Evolutionary conservation across 2,797 vertebrate species (phyloP).

Genomic region (Pteronotus mesoamericanus): DNA sequence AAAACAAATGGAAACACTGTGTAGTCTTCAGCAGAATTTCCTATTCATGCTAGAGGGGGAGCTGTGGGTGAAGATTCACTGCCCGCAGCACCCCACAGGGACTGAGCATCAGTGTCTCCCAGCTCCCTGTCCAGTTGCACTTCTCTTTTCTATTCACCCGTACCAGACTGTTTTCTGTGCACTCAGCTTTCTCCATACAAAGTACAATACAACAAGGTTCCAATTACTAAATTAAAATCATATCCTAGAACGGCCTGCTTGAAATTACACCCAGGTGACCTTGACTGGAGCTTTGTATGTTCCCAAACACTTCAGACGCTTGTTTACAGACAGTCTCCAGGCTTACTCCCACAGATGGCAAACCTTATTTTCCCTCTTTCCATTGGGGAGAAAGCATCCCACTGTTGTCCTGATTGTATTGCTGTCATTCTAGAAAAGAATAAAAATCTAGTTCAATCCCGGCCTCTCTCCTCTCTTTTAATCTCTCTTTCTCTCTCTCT

Average conservation of each 20-base stretch:
- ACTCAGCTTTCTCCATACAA: background rate
- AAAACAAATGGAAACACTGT: background rate
- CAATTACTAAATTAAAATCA: constrained; percentile 59
- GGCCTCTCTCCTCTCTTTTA: background rate
- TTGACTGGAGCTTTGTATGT: background rate
- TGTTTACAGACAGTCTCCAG: background rate
- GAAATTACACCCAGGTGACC: constrained; percentile 53
- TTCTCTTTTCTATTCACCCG: background rate
- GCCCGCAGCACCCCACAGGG: background rate
- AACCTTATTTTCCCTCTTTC: background rate
- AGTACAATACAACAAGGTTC: background rate
- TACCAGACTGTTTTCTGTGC: background rate
- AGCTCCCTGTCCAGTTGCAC: background rate
- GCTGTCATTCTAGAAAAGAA: background rate
- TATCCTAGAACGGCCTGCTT: constrained; percentile 35
- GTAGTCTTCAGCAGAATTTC: background rate
- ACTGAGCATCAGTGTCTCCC: background rate
- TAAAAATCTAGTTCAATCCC: background rate
- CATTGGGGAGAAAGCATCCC: background rate
- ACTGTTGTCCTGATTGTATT: background rate
- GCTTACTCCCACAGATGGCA: background rate
- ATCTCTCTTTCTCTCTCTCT: background rate
- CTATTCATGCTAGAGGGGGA: background rate
- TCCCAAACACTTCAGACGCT: background rate
- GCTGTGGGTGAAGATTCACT: too few relatives aligned